Base-by-base conservation (phyloP, 2,888 invertebrate species). In the Drosophila stalkeri region DNA sequence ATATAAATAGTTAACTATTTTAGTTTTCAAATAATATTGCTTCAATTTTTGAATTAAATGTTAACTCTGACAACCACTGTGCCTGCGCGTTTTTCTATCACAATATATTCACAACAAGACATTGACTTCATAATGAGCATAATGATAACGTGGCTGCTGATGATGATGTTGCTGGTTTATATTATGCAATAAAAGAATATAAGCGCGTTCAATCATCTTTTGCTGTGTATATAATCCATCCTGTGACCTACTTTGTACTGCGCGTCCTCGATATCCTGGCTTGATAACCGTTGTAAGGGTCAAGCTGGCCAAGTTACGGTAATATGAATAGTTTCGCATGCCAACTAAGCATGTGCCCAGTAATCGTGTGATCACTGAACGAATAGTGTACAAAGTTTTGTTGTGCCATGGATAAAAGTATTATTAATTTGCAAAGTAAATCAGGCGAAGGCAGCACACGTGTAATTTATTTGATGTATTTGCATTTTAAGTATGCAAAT, bases 101-200 rank as follows among this genome's bases (percentile, higher is more conserved):
- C 14, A 49, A 51, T 8, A 57, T 57, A 46, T 35, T 23, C 41
- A 44, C 18, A 72, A 20, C 31, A 44, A 74, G 64, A 78, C 64
- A n/a, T 57, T 74, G 75, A 74, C 79, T 74, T 78, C 44, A 68
- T 63, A 62, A 72, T 68, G 60, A 66, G 33, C 20, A 61, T 33
- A 27, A 60, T 52, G 23, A 56, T 64, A 37, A 75, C 16, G 39
- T 55, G 64, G 54, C 27, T 6, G 27, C 6, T 56, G 51, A 52
- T 5, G 11, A 49, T 63, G 65, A 63, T 57, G 31, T 63, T 44
- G 18, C 47, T 8, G 16, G 46, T 8, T 62, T 27, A 71, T 39
- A 77, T 84, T 77, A 81, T 77, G 87, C 67, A 75, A 77, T 70
- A 56, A 65, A 56, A 9, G 35, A 37, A 6, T 71, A 5, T 12